These are phyloP conservation scores for Hoplostethus atlanticus DNA, from an alignment of 2,797 vertebrate genomes.

Conservation along the genomic window DNA sequence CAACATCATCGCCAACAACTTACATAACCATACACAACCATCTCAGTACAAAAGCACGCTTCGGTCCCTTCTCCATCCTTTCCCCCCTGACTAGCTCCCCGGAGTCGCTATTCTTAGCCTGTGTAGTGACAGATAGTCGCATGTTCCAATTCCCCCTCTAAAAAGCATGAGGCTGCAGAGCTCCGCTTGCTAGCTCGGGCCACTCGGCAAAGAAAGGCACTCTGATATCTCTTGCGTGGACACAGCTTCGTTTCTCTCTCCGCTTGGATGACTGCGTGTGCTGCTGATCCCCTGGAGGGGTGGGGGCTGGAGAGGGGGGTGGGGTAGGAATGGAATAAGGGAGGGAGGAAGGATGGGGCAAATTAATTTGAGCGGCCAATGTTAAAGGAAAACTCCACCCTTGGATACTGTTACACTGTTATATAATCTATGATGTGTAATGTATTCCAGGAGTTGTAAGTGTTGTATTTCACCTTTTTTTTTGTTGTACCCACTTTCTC, in stretches of 20 bases:
- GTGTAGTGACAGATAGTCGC: constrained; percentile 18
- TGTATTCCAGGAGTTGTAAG: too few relatives aligned
- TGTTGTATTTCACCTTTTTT: too few relatives aligned
- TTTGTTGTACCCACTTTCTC: too few relatives aligned
- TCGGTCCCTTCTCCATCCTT: constrained; percentile 1
- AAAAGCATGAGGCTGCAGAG: constrained; percentile 23
- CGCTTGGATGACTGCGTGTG: neutral
- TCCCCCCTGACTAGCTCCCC: neutral
- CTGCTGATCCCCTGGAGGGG: constrained; percentile 3
- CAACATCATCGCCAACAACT: constrained; percentile 11
- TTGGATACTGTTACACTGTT: too few relatives aligned
- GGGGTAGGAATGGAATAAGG: neutral
- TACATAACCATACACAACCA: neutral
- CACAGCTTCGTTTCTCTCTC: constrained; percentile 35
- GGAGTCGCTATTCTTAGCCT: constrained; percentile 34
- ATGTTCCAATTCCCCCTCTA: constrained; percentile 13
- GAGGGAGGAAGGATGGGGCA: constrained; percentile 3
- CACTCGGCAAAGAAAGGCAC: neutral
- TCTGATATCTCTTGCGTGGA: constrained; percentile 49
- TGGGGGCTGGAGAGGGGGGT: neutral
- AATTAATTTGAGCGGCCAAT: constrained; percentile 4
- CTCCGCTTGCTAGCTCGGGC: constrained; percentile 30
- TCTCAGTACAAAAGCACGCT: neutral
- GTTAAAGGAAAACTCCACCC: neutral
- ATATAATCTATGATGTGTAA: too few relatives aligned